Evolutionary conservation across 2,113 vertebrate species (phyloP).

Genomic region (Caretta caretta): DNA sequence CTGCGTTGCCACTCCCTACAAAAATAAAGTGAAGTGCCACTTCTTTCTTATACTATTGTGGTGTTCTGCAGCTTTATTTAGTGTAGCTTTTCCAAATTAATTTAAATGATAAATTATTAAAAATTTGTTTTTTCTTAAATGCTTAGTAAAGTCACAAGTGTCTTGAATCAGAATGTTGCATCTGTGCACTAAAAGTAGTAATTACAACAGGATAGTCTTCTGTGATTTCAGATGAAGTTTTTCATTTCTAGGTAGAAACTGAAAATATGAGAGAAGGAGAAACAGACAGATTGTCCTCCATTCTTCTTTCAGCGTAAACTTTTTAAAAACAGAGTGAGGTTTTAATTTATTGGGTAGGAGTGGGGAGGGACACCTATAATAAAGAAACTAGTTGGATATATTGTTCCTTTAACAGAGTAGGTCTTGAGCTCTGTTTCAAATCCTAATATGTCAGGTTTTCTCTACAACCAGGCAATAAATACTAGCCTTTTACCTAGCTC

Average conservation of each 20-base stretch:
- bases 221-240: conserved; percentile 20
- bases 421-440: background rate
- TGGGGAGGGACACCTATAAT: background rate
- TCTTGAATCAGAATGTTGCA: conserved; percentile 22
- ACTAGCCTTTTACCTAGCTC: background rate
- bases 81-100: background rate
- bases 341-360: background rate
- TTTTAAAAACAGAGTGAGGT: background rate
- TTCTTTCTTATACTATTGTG: background rate
- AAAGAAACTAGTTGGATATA: background rate
- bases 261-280: background rate
- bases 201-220: background rate
- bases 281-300: background rate
- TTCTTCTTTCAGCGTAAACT: background rate
- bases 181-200: conserved; percentile 14
- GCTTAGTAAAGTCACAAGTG: background rate
- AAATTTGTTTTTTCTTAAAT: conserved; percentile 17
- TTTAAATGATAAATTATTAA: background rate
- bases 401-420: background rate
- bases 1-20: background rate
- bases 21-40: background rate
- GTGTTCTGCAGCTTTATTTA: background rate
- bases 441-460: background rate
- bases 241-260: background rate
- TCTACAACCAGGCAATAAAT: background rate